phyloP scores from a whole-genome alignment of 2,113 vertebrate species.

The Heterotis niloticus region DNA sequence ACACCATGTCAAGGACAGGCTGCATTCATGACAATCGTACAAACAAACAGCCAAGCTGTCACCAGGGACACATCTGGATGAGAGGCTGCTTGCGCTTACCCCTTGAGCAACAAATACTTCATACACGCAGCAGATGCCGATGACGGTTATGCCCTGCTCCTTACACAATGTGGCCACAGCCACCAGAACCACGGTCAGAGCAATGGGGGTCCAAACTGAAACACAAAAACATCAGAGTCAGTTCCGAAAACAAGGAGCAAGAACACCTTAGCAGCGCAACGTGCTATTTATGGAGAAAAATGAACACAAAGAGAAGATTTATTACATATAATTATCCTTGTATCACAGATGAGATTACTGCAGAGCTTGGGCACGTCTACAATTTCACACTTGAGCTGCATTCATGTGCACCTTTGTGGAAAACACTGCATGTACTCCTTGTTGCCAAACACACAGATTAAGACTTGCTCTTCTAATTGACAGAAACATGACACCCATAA shows the following conservation, averaged over 20 bases:
- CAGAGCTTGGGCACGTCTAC: not conserved
- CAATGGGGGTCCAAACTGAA: slow-evolving; percentile 89
- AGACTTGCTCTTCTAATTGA: no score
- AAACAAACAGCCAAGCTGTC: not conserved
- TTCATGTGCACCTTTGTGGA: not conserved
- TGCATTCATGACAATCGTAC: not conserved
- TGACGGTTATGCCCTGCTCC: slow-evolving; percentile 94
- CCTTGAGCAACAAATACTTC: slow-evolving; percentile 95
- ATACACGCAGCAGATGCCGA: slow-evolving; percentile 93
- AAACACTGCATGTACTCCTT: not conserved
- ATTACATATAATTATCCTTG: slow-evolving; percentile 9
- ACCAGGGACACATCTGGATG: not conserved
- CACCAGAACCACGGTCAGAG: slow-evolving; percentile 83
- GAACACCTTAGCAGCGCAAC: not conserved
- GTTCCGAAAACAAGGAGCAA: not conserved
- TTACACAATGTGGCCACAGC: slow-evolving; percentile 92
- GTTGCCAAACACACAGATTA: not conserved
- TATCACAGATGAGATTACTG: not conserved
- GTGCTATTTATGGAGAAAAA: not conserved
- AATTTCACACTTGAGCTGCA: not conserved
- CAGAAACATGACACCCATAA: no score
- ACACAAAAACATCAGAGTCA: slow-evolving; percentile 36
- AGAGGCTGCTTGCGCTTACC: slow-evolving; percentile 68
- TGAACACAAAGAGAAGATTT: not conserved
- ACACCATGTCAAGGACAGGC: not conserved